Evolutionary conservation across 2,113 vertebrate genomes (phyloP).

Genomic region (Thalassoma bifasciatum): DNA sequence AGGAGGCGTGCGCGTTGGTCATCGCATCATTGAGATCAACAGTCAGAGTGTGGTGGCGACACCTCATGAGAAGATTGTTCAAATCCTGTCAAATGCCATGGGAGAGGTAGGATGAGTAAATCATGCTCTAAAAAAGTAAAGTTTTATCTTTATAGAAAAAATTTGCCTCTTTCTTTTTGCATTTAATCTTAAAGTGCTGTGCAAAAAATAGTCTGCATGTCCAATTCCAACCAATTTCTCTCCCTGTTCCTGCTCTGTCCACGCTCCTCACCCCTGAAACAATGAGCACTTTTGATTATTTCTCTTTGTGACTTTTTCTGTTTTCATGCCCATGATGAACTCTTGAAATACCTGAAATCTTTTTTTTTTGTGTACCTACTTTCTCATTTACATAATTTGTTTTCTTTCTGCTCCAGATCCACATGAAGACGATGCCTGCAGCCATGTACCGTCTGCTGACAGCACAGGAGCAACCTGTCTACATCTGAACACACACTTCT

Average conservation of each 20-base stretch:
- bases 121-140: too few species aligned
- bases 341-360: not conserved
- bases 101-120: constrained; percentile 87
- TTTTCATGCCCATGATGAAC: not conserved
- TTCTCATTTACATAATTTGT: not conserved
- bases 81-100: constrained; percentile 97
- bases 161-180: too few species aligned
- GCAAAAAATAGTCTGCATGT: too few species aligned
- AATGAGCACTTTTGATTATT: too few species aligned
- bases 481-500: constrained; percentile 86
- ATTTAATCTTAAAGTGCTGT: too few species aligned
- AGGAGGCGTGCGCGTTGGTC: constrained; percentile 95
- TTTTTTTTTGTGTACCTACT: not conserved
- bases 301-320: too few species aligned
- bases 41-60: constrained; percentile 97
- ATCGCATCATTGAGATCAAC: constrained; percentile 98
- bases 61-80: constrained; percentile 97
- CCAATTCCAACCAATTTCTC: too few species aligned
- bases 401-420: constrained; percentile 85
- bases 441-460: constrained; percentile 99
- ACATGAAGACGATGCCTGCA: constrained; percentile 99
- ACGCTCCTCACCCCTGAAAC: too few species aligned
- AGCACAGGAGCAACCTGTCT: constrained; percentile 96
- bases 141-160: too few species aligned
- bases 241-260: too few species aligned